These are phyloP conservation scores for Baccha elongata DNA, from an alignment of 2,888 invertebrate species.

Conservation along the genomic window DNA sequence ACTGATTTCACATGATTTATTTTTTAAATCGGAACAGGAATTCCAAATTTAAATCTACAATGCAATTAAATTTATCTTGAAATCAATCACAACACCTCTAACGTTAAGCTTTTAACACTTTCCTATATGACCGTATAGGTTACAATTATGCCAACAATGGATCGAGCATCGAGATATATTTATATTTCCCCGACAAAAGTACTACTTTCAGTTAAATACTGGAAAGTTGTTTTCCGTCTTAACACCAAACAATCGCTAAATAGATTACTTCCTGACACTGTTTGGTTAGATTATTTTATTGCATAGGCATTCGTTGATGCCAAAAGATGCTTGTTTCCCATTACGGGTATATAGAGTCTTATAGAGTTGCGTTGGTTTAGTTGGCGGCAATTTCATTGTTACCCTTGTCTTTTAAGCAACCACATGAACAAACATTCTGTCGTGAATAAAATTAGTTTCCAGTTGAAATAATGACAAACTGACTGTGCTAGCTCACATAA, in stretches of 20 bases:
- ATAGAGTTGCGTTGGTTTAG: conserved; percentile 23
- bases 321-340: not conserved
- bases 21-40: too few species aligned
- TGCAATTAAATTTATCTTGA: conserved; percentile 15
- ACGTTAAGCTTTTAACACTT: conserved; percentile 7
- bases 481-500: conserved; percentile 29
- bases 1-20: too few species aligned
- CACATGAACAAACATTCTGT: conserved; percentile 51
- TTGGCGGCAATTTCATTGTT: conserved; percentile 12
- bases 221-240: conserved; percentile 59
- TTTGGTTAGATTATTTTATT: conserved; percentile 32
- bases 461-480: conserved; percentile 52
- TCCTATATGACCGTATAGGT: not conserved
- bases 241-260: conserved; percentile 50
- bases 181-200: not conserved
- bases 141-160: conserved; percentile 16
- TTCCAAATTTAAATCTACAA: too few species aligned
- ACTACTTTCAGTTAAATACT: conserved; percentile 30
- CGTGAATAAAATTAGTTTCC: conserved; percentile 49
- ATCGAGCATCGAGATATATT: not conserved
- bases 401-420: not conserved
- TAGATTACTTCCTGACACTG: conserved; percentile 58
- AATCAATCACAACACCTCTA: conserved; percentile 12
- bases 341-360: too few species aligned
- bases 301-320: not conserved